Percentiles rank a stretch among this genome's conserved stretches.
These are phyloP conservation scores for Poecilobothrus nobilitatus DNA, from an alignment of 2,888 invertebrate species.

Conservation along the genomic window DNA sequence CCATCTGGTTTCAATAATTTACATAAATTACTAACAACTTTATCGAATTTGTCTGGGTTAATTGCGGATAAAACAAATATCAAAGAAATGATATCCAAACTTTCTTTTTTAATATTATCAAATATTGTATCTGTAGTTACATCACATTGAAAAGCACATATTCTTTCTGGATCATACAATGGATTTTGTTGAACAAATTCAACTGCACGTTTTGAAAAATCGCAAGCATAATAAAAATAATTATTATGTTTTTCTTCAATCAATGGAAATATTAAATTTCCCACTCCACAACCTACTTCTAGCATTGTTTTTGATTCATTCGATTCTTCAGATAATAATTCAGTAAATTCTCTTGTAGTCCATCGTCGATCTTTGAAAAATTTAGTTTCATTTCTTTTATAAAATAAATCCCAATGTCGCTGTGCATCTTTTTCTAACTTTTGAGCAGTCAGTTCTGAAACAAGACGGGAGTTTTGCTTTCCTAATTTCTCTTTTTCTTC, in stretches of 20 bases:
- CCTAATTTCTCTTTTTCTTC: not conserved
- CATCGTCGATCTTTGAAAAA: constrained; percentile 96
- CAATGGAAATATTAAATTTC: constrained; percentile 90
- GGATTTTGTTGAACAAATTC: constrained; percentile 68
- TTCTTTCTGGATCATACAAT: constrained; percentile 54
- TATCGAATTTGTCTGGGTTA: constrained; percentile 71
- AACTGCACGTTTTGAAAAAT: constrained; percentile 85
- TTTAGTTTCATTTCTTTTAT: constrained; percentile 84
- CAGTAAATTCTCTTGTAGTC: constrained; percentile 90
- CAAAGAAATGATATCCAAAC: constrained; percentile 74
- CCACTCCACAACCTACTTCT: constrained; percentile 96
- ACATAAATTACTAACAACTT: constrained; percentile 56
- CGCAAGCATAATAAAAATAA: constrained; percentile 77
- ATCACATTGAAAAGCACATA: constrained; percentile 78
- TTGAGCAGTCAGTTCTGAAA: constrained; percentile 64
- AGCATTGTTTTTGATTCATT: constrained; percentile 30
- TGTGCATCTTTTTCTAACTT: constrained; percentile 74
- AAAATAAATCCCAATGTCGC: constrained; percentile 93
- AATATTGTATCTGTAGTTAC: constrained; percentile 63
- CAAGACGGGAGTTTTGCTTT: constrained; percentile 35
- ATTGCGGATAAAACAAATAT: constrained; percentile 95
- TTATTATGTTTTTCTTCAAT: constrained; percentile 64
- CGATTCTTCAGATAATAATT: constrained; percentile 51
- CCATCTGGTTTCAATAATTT: constrained; percentile 66
- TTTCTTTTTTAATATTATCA: constrained; percentile 44